phyloP scores from a whole-genome alignment of 2,888 invertebrate species.

The Luffia ferchaultella region DNA sequence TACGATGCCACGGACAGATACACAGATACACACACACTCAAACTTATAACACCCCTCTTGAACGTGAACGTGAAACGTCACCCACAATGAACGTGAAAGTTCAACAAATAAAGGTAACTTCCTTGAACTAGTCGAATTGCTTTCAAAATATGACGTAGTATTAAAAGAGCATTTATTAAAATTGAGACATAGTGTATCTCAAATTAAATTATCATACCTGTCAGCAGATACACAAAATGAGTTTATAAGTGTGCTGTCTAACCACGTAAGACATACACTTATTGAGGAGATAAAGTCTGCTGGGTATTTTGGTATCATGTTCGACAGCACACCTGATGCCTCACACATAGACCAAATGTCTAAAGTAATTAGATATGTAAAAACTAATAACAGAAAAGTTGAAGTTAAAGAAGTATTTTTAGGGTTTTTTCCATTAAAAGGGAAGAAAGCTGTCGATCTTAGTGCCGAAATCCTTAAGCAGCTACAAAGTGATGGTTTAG shows the following conservation, averaged over 20 bases:
- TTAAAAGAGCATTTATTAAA: constrained; percentile 8
- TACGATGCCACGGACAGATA: too few species aligned
- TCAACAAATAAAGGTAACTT: not conserved
- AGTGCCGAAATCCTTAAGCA: constrained; percentile 7
- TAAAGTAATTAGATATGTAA: constrained; percentile 8
- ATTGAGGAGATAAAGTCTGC: constrained; percentile 6
- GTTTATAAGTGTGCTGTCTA: constrained; percentile 10
- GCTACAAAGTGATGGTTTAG: constrained; percentile 4
- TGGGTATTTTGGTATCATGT: constrained; percentile 7
- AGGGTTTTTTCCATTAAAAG: constrained; percentile 4
- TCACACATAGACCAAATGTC: constrained; percentile 10
- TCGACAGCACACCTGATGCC: constrained; percentile 6
- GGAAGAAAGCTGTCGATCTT: constrained; percentile 7
- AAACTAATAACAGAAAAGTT: constrained; percentile 8
- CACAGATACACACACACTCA: too few species aligned
- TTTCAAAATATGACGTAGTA: not conserved
- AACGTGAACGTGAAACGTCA: too few species aligned
- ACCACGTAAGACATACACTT: constrained; percentile 3
- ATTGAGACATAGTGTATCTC: constrained; percentile 5
- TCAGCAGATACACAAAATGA: constrained; percentile 11
- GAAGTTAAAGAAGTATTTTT: constrained; percentile 9
- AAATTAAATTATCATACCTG: constrained; percentile 8
- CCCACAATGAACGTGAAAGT: too few species aligned
- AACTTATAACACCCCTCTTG: too few species aligned
- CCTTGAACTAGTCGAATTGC: not conserved